Evolutionary conservation across 2,888 invertebrate species (phyloP).

Genomic region (Acronicta aceris): DNA sequence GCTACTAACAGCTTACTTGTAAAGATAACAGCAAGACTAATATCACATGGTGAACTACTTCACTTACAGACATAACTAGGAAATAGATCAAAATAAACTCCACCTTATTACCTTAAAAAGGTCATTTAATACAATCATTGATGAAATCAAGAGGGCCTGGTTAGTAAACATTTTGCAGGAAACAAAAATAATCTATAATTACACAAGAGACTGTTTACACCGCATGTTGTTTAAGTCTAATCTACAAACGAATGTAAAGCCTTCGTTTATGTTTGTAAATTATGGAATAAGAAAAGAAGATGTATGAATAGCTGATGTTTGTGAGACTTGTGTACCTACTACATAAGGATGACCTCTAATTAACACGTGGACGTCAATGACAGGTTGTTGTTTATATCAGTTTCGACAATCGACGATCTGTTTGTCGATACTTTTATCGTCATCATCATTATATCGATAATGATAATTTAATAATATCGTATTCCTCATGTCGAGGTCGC

Average conservation of each 20-base stretch:
- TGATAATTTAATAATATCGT: too few species aligned
- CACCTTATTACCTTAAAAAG: slow-evolving; percentile 36
- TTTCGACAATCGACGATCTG: background rate
- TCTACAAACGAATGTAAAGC: slow-evolving; percentile 24
- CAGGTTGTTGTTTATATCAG: slow-evolving; percentile 5
- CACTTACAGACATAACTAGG: slow-evolving; percentile 43
- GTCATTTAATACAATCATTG: slow-evolving; percentile 35
- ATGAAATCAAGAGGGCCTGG: slow-evolving; percentile 16
- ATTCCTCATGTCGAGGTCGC: background rate
- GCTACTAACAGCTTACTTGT: slow-evolving; percentile 16
- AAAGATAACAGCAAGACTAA: slow-evolving; percentile 15
- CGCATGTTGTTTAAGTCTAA: slow-evolving; percentile 21
- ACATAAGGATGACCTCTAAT: slow-evolving; percentile 5
- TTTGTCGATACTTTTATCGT: background rate
- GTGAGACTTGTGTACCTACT: slow-evolving; percentile 10
- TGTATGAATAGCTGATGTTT: slow-evolving; percentile 47
- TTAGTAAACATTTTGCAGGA: slow-evolving; percentile 34
- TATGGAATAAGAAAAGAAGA: slow-evolving; percentile 37
- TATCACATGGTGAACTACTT: slow-evolving; percentile 21
- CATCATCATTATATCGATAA: too few species aligned
- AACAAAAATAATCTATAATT: slow-evolving; percentile 26
- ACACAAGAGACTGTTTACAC: slow-evolving; percentile 25
- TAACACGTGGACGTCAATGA: slow-evolving; percentile 26
- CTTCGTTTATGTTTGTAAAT: slow-evolving; percentile 14
- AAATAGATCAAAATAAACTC: slow-evolving; percentile 38